A percentile compares a stretch with the other conserved stretches of the same genome.
These are phyloP conservation scores for Ctenoplectra terminalis DNA, from an alignment of 1,140 invertebrate genomes.

Conservation along the genomic window DNA sequence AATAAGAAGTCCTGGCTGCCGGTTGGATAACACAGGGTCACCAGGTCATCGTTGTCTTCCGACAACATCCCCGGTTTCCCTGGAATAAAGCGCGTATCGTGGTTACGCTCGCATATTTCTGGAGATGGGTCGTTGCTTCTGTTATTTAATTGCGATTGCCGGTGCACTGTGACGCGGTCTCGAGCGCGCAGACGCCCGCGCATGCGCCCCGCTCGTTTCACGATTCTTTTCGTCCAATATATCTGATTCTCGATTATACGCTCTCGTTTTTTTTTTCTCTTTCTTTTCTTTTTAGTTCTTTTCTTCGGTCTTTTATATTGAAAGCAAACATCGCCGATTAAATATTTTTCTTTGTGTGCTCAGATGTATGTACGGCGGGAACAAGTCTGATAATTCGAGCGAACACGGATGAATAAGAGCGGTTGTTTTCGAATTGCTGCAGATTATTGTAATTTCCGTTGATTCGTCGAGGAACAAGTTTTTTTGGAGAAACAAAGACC, in stretches of 20 bases:
- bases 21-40: conserved; percentile 59
- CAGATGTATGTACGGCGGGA: not conserved
- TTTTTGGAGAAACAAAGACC: not conserved
- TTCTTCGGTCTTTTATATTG: not conserved
- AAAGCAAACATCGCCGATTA: conserved; percentile 21
- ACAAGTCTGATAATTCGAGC: conserved; percentile 17
- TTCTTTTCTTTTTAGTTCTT: not conserved
- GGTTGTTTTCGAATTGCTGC: conserved; percentile 1
- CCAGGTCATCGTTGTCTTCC: conserved; percentile 60
- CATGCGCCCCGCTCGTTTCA: not conserved
- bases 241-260: not conserved
- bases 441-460: not conserved
- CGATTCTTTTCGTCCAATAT: not conserved
- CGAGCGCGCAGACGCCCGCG: not conserved
- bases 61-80: conserved; percentile 25
- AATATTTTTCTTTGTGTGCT: conserved; percentile 11
- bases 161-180: not conserved
- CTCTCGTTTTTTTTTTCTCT: not conserved
- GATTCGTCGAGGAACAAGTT: not conserved
- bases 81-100: conserved; percentile 10
- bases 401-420: conserved; percentile 3
- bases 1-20: not conserved
- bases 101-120: conserved; percentile 24
- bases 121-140: conserved; percentile 19
- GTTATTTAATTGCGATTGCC: conserved; percentile 25